A percentile compares a stretch with the other conserved stretches of the same genome.
Conservation (phyloP, 2,888 invertebrate species). For the Pyralis farinalis region DNA sequence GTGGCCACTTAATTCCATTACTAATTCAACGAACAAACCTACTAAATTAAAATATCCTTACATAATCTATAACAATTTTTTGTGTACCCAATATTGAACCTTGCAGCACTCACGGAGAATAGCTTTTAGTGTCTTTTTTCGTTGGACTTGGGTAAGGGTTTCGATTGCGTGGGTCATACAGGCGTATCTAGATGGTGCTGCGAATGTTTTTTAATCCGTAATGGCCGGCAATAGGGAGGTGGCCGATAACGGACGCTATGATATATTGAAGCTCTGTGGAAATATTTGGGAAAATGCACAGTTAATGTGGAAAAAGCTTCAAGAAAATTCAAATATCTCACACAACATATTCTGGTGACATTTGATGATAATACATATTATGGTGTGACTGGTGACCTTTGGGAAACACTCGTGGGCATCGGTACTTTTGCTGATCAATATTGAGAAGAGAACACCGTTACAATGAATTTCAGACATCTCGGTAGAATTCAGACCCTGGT, state of each 20-base stretch:
- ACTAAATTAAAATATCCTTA: conserved; percentile 53
- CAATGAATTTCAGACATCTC: no score
- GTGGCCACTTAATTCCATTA: conserved; percentile 66
- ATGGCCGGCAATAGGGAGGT: conserved; percentile 40
- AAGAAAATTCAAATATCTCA: no score
- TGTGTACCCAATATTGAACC: not conserved
- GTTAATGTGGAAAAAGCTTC: conserved; percentile 19
- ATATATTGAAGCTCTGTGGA: conserved; percentile 37
- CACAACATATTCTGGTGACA: no score
- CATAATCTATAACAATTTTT: conserved; percentile 17
- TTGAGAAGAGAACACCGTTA: no score
- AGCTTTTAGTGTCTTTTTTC: not conserved
- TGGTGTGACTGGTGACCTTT: no score
- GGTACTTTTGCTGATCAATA: no score
- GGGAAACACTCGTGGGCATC: no score
- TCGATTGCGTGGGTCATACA: conserved; percentile 9
- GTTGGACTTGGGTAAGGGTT: not conserved
- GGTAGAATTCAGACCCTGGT: no score
- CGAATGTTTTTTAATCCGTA: conserved; percentile 26
- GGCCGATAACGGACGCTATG: conserved; percentile 29
- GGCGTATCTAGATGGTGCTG: conserved; percentile 30
- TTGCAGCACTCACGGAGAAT: not conserved
- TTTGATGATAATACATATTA: no score
- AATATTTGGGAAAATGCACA: conserved; percentile 16
- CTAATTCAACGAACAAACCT: conserved; percentile 61